Percentiles rank a stretch among this genome's conserved stretches.
Conservation (phyloP, 2,113 vertebrate species). For the Nycticorax nycticorax region DNA sequence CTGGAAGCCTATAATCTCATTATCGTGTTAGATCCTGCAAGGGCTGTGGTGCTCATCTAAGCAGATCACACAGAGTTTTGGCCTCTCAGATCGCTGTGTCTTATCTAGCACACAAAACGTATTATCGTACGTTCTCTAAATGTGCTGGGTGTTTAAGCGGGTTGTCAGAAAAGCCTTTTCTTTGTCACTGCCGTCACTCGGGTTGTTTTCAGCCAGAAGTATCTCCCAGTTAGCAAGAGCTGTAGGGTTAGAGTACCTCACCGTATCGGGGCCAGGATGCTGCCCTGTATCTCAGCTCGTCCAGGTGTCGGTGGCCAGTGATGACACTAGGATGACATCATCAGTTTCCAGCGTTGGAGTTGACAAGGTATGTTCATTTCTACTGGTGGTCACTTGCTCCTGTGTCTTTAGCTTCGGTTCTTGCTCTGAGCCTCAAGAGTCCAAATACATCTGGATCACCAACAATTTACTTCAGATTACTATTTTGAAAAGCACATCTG, state of each 20-base stretch:
- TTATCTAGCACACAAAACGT: neutral
- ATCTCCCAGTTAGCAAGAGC: neutral
- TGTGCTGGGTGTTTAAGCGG: neutral
- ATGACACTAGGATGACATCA: neutral
- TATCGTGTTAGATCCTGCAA: conserved; percentile 20
- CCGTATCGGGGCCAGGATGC: neutral
- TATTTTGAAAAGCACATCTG: neutral
- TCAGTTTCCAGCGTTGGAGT: neutral
- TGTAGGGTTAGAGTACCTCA: neutral
- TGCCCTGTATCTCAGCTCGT: neutral
- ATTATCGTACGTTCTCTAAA: neutral
- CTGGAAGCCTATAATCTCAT: conserved; percentile 37
- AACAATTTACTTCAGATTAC: neutral
- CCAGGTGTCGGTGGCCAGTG: neutral
- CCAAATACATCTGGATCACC: neutral
- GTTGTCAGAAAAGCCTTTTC: neutral
- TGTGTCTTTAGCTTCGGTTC: neutral
- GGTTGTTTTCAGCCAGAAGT: neutral
- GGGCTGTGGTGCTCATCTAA: neutral
- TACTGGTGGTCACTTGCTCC: neutral
- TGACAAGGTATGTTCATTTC: neutral
- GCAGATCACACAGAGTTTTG: neutral
- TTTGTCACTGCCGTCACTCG: neutral
- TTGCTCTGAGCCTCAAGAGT: neutral
- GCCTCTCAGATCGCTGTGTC: neutral